Percentiles rank a stretch among this genome's conserved stretches.
phyloP scores from a whole-genome alignment of 1,140 invertebrate species.

The Araneus ventricosus region DNA sequence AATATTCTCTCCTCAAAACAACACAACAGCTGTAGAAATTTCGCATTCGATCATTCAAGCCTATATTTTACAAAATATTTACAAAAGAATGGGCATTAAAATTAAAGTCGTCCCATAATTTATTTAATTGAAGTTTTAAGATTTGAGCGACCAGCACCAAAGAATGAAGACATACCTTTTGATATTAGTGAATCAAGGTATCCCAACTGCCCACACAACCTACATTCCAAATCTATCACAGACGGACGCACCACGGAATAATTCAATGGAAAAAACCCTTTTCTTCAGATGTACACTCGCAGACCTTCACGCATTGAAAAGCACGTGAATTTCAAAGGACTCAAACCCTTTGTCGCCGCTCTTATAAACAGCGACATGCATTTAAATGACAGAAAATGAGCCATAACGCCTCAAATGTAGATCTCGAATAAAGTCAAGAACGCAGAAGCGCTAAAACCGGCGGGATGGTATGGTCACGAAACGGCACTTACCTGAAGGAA shows the following conservation, averaged over 20 bases:
- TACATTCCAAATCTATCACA: slow-evolving; percentile 12
- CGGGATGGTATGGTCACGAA: slow-evolving; percentile 19
- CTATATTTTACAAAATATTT: too few species aligned
- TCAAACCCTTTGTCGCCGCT: background rate
- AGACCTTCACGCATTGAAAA: slow-evolving; percentile 17
- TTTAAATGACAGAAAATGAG: background rate
- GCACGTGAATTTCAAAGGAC: background rate
- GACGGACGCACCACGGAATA: background rate
- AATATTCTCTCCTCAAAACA: too few species aligned
- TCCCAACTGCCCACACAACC: background rate
- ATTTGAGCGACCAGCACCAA: too few species aligned
- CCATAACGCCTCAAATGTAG: background rate
- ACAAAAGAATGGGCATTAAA: too few species aligned
- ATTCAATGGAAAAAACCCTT: background rate
- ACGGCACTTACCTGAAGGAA: slow-evolving; percentile 24
- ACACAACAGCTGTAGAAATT: too few species aligned
- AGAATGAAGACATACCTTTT: background rate
- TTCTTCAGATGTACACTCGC: too few species aligned
- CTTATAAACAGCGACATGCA: slow-evolving; percentile 25
- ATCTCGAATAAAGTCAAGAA: slow-evolving; percentile 41
- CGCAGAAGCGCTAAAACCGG: background rate
- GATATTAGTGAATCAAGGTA: background rate
- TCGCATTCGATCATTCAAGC: too few species aligned
- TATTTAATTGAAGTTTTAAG: too few species aligned
- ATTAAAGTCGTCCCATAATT: too few species aligned